A percentile compares a stretch with the other conserved stretches of the same genome.
Evolutionary conservation across 2,888 invertebrate species (phyloP).

Genomic region (Phengaris alcon): DNA sequence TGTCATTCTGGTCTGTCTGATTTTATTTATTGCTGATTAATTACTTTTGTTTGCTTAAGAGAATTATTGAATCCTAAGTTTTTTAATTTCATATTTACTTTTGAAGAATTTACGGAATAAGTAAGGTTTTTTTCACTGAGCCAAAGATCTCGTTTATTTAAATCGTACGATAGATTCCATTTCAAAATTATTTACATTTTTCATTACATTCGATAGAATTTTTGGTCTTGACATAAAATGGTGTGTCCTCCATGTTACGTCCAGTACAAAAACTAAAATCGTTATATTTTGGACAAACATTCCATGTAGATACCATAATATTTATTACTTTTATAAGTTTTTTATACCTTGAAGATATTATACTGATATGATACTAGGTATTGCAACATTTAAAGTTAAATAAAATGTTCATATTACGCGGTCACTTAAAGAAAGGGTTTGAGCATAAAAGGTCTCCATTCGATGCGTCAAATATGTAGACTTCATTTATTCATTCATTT

Average conservation of each 20-base stretch:
- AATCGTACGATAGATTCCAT: conserved; percentile 5
- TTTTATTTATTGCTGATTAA: too few relatives aligned
- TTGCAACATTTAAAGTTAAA: not conserved
- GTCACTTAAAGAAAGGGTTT: not conserved
- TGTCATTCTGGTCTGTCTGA: too few relatives aligned
- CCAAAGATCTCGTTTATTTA: not conserved
- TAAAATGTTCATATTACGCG: not conserved
- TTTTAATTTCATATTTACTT: too few relatives aligned
- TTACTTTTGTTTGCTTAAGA: too few relatives aligned
- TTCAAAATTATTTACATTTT: not conserved
- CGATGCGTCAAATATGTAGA: not conserved
- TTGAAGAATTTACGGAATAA: not conserved
- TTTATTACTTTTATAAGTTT: conserved; percentile 29
- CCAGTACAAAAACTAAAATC: not conserved
- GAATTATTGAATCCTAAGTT: too few relatives aligned
- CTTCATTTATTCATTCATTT: not conserved
- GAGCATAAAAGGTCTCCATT: not conserved
- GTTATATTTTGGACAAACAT: not conserved
- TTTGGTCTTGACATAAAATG: too few relatives aligned
- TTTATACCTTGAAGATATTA: conserved; percentile 15
- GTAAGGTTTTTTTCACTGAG: not conserved
- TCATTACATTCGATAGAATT: not conserved
- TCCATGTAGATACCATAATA: not conserved
- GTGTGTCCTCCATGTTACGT: not conserved
- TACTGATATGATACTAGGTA: not conserved